phyloP scores from a whole-genome alignment of 1,140 invertebrate species.

The Leptinotarsa texana region DNA sequence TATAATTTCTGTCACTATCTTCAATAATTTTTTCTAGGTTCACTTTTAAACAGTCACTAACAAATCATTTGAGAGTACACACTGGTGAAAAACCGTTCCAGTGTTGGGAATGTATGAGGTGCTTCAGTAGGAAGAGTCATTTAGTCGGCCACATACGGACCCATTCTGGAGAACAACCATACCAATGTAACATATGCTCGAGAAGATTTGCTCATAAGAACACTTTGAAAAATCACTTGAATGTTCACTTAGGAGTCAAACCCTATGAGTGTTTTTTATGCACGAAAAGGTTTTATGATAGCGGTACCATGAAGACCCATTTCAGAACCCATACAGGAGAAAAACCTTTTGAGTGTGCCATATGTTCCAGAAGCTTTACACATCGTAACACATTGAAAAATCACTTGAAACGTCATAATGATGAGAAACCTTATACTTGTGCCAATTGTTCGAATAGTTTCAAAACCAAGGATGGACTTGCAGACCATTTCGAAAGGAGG shows the following conservation, averaged over 20 bases:
- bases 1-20: too few species aligned
- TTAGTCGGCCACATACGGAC: neutral
- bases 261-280: slow-evolving; percentile 34
- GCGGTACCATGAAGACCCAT: slow-evolving; percentile 34
- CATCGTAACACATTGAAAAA: neutral
- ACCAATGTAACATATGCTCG: slow-evolving; percentile 10
- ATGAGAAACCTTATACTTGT: neutral
- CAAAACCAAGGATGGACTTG: neutral
- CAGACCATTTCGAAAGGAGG: neutral
- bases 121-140: neutral
- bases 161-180: slow-evolving; percentile 10
- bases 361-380: neutral
- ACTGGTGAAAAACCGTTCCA: slow-evolving; percentile 9
- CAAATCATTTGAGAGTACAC: neutral
- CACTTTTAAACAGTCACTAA: neutral
- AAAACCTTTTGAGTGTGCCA: slow-evolving; percentile 69
- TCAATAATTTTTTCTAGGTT: neutral
- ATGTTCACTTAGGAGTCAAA: slow-evolving; percentile 43
- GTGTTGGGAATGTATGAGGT: neutral
- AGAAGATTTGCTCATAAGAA: slow-evolving; percentile 24
- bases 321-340: slow-evolving; percentile 53
- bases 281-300: slow-evolving; percentile 34
- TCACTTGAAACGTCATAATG: neutral
- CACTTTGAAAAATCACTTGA: slow-evolving; percentile 30
- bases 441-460: neutral